Conservation (phyloP, 2,113 vertebrate species). For the Accipiter virgatus region DNA sequence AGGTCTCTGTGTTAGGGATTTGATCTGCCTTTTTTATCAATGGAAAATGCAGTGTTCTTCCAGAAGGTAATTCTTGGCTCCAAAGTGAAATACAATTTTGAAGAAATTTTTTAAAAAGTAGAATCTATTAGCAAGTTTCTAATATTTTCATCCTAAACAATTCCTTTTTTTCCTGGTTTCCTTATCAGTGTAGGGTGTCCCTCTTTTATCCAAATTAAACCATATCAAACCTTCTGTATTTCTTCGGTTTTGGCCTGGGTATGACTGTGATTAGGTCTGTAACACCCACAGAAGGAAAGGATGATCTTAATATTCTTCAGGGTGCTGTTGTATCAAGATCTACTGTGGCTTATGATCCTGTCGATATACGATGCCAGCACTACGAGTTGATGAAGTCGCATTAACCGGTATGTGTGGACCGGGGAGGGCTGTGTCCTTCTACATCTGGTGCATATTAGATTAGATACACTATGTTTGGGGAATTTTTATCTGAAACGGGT, state of each 20-base stretch:
- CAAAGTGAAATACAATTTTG: neutral
- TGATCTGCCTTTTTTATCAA: neutral
- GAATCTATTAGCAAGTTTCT: neutral
- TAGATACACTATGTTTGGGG: neutral
- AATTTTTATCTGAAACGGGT: neutral
- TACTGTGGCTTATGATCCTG: neutral
- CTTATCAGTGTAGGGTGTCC: neutral
- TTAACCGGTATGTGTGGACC: neutral
- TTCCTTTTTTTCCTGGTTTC: neutral
- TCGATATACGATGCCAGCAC: fast-evolving
- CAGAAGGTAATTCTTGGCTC: neutral
- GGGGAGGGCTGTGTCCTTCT: neutral
- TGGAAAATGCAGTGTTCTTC: neutral
- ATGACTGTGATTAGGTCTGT: neutral
- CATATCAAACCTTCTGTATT: neutral
- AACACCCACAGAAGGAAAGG: neutral
- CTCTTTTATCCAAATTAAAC: neutral
- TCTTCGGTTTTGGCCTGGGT: neutral
- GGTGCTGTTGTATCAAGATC: neutral
- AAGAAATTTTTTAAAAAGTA: neutral
- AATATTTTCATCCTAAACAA: neutral
- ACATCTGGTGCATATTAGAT: neutral
- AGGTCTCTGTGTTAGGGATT: neutral
- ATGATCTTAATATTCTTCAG: neutral
- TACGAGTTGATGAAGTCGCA: neutral